Evolutionary conservation across 2,113 vertebrate species (phyloP).

Genomic region (Barbus barbus): DNA sequence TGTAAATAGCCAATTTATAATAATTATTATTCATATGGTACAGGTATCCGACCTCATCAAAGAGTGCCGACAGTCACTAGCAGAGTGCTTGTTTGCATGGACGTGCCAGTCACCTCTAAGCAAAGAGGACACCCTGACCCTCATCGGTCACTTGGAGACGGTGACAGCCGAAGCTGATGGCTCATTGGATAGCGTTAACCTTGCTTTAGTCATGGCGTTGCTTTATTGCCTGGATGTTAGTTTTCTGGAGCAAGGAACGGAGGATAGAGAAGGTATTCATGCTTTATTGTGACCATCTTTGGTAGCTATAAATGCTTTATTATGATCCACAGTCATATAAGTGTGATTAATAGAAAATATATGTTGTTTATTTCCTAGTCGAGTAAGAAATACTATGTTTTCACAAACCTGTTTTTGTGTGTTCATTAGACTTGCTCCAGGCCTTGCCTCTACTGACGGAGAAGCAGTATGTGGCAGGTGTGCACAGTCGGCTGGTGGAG

Average conservation of each 20-base stretch:
- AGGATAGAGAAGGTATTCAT: conserved; percentile 87
- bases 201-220: conserved; percentile 92
- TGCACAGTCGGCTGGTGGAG: conserved; percentile 89
- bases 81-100: conserved; percentile 94
- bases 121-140: conserved; percentile 91
- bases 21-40: background rate
- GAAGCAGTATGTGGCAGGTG: conserved; percentile 87
- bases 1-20: background rate
- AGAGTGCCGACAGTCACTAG: conserved; percentile 88
- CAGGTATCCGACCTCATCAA: conserved; percentile 95
- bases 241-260: conserved; percentile 89
- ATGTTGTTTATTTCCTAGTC: background rate
- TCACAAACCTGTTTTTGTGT: background rate
- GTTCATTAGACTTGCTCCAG: conserved; percentile 84
- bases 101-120: conserved; percentile 92
- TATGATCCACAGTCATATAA: background rate
- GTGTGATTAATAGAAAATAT: background rate
- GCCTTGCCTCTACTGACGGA: conserved; percentile 87
- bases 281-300: background rate
- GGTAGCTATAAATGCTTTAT: background rate
- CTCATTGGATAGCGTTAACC: conserved; percentile 86
- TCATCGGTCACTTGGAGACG: conserved; percentile 90
- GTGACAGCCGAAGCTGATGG: conserved; percentile 90
- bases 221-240: conserved; percentile 96
- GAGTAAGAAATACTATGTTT: background rate